Base-by-base conservation (phyloP, 2,797 vertebrate genomes). In the Thalassophryne amazonica region DNA sequence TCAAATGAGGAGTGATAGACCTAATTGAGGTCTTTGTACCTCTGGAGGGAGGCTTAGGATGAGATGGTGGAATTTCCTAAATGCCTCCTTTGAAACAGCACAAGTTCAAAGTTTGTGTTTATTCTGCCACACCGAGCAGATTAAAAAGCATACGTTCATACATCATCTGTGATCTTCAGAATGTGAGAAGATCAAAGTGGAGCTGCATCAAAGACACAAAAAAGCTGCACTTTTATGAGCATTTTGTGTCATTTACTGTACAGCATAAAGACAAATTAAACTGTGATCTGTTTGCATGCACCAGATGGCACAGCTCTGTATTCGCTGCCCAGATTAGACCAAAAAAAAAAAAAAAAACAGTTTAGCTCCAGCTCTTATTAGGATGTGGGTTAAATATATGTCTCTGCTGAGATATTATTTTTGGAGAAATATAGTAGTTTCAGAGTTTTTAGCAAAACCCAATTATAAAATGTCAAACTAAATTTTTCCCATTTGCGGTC, bases 61-160 rank as follows among this genome's bases (percentile, higher is more conserved):
- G 84, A 88, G 84, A 86, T 83, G 78, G 79, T 88, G 88, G 88
- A 90, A 90, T 91, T 91, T 91, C 89, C 88, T 86, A 89, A 90
- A 88, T 73, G 73, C 69, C 63, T 82, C 82, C 85, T 81, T 84
- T 83, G 85, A 87, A 91, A 87, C 74, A 43, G 78, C 67, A 48
- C 68, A 32, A 68, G 76, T 88, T 89, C 88, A 90, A 88, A 87
- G 86, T 90, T 86, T 85, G 74, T 85, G 82, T 86, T 86, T 81
- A 83, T 81, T 85, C 78, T 72, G 68, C 84, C 73, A 80, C 85
- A 86, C 71, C 77, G 79, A 72, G 85, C 69, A 75, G 76, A 87
- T 80, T 70, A 71, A 78, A 81, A 86, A 61, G 72, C 60, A 60
- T n/a, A n/a, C 52, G 72, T 70, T 83, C 76, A 78, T 83, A 68